Percentiles rank a stretch among this genome's conserved stretches.
phyloP scores from a whole-genome alignment of 64 coral and sea anemone genomes.

The Dendronephthya gigantea region DNA sequence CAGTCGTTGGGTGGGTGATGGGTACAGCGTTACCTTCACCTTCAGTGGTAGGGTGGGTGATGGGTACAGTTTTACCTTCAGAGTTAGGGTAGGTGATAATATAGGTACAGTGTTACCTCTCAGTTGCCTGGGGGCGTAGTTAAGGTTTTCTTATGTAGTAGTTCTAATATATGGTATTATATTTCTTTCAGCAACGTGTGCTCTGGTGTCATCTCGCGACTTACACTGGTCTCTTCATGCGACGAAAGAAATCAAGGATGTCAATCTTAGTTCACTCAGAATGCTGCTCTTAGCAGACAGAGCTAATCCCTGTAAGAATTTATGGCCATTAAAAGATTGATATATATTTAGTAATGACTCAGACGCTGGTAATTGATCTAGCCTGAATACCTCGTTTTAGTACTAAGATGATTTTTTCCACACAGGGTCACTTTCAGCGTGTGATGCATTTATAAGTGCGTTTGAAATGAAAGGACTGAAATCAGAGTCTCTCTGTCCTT shows the following conservation, averaged over 20 bases:
- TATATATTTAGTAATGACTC: no score
- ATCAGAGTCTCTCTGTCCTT: slow-evolving; percentile 75
- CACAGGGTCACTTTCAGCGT: slow-evolving; percentile 90
- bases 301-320: slow-evolving; percentile 92
- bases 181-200: slow-evolving; percentile 98
- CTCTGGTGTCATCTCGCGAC: slow-evolving; percentile 82
- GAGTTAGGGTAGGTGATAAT: no score
- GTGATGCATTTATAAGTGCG: slow-evolving; percentile 94
- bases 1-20: neutral
- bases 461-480: slow-evolving; percentile 91
- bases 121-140: no score
- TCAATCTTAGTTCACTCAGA: slow-evolving; percentile 74
- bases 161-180: no score
- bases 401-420: no score
- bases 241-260: slow-evolving; percentile 92
- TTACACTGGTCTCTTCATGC: slow-evolving; percentile 99
- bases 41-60: no score
- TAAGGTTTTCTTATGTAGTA: no score
- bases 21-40: no score
- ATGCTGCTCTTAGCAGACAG: slow-evolving; percentile 85
- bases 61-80: no score
- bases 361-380: no score
- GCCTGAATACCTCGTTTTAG: no score
- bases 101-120: no score
- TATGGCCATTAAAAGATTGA: neutral